Evolutionary conservation across 2,113 vertebrate species (phyloP), one percentile per base, ranked within the genome.

Genomic region (Calidris pygmaea): DNA sequence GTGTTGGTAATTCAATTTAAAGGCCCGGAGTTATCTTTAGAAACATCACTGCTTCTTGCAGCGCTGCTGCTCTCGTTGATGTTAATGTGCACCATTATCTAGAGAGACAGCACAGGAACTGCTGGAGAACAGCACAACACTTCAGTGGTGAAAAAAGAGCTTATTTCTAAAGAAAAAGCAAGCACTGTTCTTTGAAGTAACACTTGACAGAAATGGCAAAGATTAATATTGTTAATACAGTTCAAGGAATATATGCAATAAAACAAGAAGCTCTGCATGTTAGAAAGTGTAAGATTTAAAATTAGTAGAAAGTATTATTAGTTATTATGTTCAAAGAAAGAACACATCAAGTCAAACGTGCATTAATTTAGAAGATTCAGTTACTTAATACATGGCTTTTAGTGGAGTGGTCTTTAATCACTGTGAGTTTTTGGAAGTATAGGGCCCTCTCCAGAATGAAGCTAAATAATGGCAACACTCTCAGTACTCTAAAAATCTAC

Each of bases 1-100:
- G 70, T 45, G 75, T 18, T 73, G 55, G 67, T 84, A 95, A 96
- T 95, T 96, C 87, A 93, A 60, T 95, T 96, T 87, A 95, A 95
- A 88, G 85, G 87, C 79, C 77, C 78, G 83, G 66, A 93, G 93
- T 91, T 96, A 96, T 96, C 92, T 96, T 96, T 95, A 93, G 90
- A 97, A 96, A 93, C 80, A 92, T 87, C 86, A 67, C 66, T 79
- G 89, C 53, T 77, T 70, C 85, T 96, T 87, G 77, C 74, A 85
- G 94, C 0, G 0, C 91, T 85, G 87, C 87, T 95, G 83, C 84
- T 96, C 80, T 90, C 1, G 0, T 27, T 35, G 78, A 79, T 90
- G 80, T 50, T 95, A 95, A 93, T 95, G 71, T 41, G 71, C 43
- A 72, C 62, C 65, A 87, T 92, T 93, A 96, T 87, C 78, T 79